Evolutionary conservation across 2,113 vertebrate genomes (phyloP).

Genomic region (Psilopogon haemacephalus): DNA sequence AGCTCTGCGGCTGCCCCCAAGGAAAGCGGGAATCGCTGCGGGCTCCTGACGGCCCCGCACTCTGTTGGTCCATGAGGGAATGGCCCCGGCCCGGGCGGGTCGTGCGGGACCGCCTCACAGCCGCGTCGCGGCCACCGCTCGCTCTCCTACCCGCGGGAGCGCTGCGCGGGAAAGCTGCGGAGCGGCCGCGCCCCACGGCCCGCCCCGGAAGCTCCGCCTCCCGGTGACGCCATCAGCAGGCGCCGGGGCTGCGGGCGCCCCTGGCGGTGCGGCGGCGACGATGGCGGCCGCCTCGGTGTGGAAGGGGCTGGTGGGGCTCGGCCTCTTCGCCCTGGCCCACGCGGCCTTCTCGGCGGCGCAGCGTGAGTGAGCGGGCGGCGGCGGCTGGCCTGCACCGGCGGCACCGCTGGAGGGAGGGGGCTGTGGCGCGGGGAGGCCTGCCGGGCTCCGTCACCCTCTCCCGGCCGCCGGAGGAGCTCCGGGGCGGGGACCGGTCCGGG

Average conservation of each 20-base stretch:
- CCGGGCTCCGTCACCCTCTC: not conserved
- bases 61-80: not conserved
- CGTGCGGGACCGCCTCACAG: too few species aligned
- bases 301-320: slow-evolving; percentile 93
- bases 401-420: too few species aligned
- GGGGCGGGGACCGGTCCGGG: not conserved
- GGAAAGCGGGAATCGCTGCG: not conserved
- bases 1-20: not conserved
- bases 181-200: not conserved
- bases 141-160: too few species aligned
- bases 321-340: slow-evolving; percentile 92
- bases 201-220: not conserved
- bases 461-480: not conserved
- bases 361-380: slow-evolving; percentile 37
- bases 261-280: not conserved
- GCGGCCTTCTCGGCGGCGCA: slow-evolving; percentile 96
- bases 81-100: accelerated
- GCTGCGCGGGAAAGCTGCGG: not conserved
- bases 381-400: too few species aligned
- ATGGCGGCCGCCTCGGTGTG: slow-evolving; percentile 92
- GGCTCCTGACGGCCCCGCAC: not conserved
- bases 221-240: slow-evolving; percentile 31
- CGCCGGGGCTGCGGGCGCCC: slow-evolving; percentile 30
- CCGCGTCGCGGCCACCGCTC: too few species aligned
- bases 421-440: not conserved